Conservation (phyloP, 2,888 invertebrate genomes). For the Drosophila melanosoma region DNA sequence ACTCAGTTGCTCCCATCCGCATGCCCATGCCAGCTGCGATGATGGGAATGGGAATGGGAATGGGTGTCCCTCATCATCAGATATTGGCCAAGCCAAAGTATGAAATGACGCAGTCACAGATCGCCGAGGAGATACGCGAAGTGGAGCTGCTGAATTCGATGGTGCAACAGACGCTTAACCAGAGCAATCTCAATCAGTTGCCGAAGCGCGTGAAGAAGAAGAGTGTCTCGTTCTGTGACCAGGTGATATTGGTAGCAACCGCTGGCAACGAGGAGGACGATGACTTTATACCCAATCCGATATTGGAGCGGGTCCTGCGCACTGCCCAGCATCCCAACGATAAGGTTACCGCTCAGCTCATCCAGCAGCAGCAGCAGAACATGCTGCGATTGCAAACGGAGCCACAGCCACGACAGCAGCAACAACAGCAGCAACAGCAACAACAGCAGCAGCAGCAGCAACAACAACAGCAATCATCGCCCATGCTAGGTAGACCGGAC, state of each 20-base stretch:
- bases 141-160: constrained; percentile 87
- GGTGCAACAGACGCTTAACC: constrained; percentile 86
- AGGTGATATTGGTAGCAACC: constrained; percentile 96
- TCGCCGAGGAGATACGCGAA: constrained; percentile 87
- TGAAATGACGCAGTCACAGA: constrained; percentile 86
- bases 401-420: constrained; percentile 80
- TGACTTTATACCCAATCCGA: constrained; percentile 95
- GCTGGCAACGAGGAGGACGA: constrained; percentile 97
- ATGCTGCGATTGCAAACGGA: constrained; percentile 86
- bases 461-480: constrained; percentile 69
- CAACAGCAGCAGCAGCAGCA: constrained; percentile 43
- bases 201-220: constrained; percentile 93
- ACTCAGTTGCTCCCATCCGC: constrained; percentile 67
- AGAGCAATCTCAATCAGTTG: constrained; percentile 79
- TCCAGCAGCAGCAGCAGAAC: constrained; percentile 85
- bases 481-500: constrained; percentile 79
- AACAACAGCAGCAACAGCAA: constrained; percentile 50
- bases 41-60: background rate
- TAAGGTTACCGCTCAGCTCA: constrained; percentile 86
- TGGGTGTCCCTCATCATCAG: constrained; percentile 1
- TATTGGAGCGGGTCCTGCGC: constrained; percentile 93
- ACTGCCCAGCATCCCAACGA: constrained; percentile 89
- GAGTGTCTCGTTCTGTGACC: constrained; percentile 97
- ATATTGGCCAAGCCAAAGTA: constrained; percentile 82
- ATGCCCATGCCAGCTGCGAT: background rate